Evolutionary conservation across 2,797 vertebrate species (phyloP), one percentile per base, ranked within the genome.

Genomic region (Bradypodion pumilum): DNA sequence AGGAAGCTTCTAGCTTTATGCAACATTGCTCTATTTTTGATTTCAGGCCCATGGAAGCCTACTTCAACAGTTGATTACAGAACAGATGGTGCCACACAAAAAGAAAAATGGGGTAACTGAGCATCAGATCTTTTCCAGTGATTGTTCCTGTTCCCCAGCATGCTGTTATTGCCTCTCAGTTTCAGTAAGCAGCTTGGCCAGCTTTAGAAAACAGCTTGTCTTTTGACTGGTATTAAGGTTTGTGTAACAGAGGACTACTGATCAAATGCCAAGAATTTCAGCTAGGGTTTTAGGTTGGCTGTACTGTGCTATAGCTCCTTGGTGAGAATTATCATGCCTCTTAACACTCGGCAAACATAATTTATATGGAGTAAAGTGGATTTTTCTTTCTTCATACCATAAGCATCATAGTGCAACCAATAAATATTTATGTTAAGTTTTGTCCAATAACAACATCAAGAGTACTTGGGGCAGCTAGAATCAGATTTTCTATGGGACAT

Each of bases 1-100:
- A 86, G 80, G 59, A 81, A 91, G 78, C 72, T 83, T 82, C 85
- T 80, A 2, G 4, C 80, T 74, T 86, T 85, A 74, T 75, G 63
- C 69, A 76, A 84, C 83, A 89, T 89, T 77, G 13, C 56, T 37
- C 89, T 68, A 78, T 83, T 79, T 86, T 85, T 86, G 73, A 75
- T 37, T 85, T 86, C 74, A 85, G 52, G 81, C 63, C n/a, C 66
- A 32, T 79, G 80, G 35, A 76, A 63, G 37, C 46, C 42, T 74
- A 60, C 59, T 49, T 62, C 35, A 37, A 44, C 52, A 56, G 52
- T 56, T 5, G 52, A 56, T 19, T 56, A 16, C 16, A 56, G 62
- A 63, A 52, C 63, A 69, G 72, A 59, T 59, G 78, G 72, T n/a
- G 10, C 10, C 27, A 44, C 29, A 60, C 19, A 44, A 19, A n/a